These are phyloP conservation scores for Sternotherus odoratus DNA, from an alignment of 2,797 vertebrate species.

Conservation along the genomic window DNA sequence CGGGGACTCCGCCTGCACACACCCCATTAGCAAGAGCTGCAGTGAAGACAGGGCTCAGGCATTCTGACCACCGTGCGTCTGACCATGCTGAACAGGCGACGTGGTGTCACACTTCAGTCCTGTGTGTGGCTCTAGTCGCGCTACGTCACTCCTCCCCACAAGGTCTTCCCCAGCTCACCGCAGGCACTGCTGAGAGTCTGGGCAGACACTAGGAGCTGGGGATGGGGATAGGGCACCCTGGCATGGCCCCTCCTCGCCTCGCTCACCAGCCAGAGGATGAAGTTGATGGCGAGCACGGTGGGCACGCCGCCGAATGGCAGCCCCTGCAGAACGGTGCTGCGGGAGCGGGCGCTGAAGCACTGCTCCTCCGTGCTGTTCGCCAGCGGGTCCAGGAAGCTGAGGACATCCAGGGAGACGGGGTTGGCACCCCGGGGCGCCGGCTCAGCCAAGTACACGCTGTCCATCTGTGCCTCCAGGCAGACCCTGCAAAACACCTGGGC, in stretches of 20 bases:
- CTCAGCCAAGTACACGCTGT: slow-evolving; percentile 52
- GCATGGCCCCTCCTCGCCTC: accelerated
- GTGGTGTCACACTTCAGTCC: not conserved
- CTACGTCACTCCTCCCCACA: not conserved
- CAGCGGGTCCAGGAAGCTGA: slow-evolving; percentile 67
- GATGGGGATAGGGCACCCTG: accelerated
- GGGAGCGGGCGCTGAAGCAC: slow-evolving; percentile 89
- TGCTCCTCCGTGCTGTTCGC: slow-evolving; percentile 85
- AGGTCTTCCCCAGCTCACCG: not conserved
- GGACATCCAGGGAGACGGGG: slow-evolving; percentile 60
- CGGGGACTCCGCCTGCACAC: not conserved
- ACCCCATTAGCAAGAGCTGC: not conserved
- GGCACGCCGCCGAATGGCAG: slow-evolving; percentile 94
- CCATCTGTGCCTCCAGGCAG: not conserved
- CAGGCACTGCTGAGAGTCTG: not conserved
- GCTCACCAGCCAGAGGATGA: slow-evolving; percentile 92
- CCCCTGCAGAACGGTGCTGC: slow-evolving; percentile 92
- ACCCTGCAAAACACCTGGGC: slow-evolving; percentile 10
- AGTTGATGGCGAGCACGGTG: slow-evolving; percentile 92
- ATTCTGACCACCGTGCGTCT: too few species aligned
- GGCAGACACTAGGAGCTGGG: not conserved
- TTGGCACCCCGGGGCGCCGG: slow-evolving; percentile 49
- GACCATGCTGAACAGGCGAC: too few species aligned
- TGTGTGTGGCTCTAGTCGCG: not conserved
- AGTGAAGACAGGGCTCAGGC: not conserved